A percentile compares a stretch with the other conserved stretches of the same genome.
These are phyloP conservation scores for Mohoua ochrocephala DNA, from an alignment of 2,113 vertebrate genomes.

Conservation along the genomic window DNA sequence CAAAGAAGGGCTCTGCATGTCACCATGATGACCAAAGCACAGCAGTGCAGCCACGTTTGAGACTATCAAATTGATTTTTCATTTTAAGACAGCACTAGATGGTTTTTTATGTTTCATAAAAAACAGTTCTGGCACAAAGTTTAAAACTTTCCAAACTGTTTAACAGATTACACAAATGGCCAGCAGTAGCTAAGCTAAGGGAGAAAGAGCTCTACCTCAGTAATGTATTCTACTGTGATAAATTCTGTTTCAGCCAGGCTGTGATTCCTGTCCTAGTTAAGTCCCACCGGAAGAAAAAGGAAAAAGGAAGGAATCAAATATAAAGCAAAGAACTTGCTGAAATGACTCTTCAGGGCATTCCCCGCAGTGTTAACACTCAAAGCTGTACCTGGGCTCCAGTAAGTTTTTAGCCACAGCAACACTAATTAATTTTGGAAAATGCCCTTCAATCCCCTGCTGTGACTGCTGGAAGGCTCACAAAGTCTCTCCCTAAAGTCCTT, in stretches of 20 bases:
- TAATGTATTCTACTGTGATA: slow-evolving; percentile 38
- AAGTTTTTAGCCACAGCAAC: background rate
- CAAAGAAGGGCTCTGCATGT: background rate
- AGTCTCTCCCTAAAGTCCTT: background rate
- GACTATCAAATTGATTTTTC: background rate
- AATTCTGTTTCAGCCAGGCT: slow-evolving; percentile 13
- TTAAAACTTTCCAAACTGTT: slow-evolving; percentile 22
- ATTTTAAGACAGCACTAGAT: background rate
- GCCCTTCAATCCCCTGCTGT: slow-evolving; percentile 15
- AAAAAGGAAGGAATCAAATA: slow-evolving; percentile 30
- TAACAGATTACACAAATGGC: background rate
- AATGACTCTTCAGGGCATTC: slow-evolving; percentile 19
- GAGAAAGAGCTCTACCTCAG: background rate
- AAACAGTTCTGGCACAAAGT: background rate
- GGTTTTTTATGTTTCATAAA: background rate
- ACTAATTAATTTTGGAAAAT: slow-evolving; percentile 36
- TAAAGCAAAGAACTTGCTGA: background rate
- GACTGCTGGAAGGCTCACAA: background rate
- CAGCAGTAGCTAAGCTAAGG: background rate
- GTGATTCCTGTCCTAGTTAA: slow-evolving; percentile 1
- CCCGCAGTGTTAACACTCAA: background rate
- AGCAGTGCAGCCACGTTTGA: background rate
- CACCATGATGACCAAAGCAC: background rate
- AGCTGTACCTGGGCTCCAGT: background rate
- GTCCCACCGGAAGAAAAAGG: background rate